Base-by-base conservation (phyloP, 30 jellyfish, hydroid and myxozoan genomes). In the Cassiopea andromeda region DNA sequence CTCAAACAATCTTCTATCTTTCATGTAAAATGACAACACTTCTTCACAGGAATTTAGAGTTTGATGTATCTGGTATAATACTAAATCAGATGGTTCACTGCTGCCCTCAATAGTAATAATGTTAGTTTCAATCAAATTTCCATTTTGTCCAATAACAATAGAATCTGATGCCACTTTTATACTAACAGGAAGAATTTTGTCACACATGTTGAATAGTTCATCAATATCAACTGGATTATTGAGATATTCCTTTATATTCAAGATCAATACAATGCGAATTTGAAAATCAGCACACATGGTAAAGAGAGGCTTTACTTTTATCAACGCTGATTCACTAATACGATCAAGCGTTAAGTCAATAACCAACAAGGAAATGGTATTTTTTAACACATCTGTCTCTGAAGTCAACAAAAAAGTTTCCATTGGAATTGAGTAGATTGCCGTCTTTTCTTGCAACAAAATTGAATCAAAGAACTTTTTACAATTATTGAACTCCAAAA, bases 91-190 rank as follows among this genome's bases (percentile, higher is more conserved):
- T 43, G 38, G 1, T 4, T 19, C 68, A 69, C 1, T 0, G 44
- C 8, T 81, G 17, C 66, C 82, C 13, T 61, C n/a, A 67, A 48
- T 15, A 7, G 27, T 7, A 64, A 18, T 2, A 9, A 18, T 48
- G 48, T 48, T 50, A 0, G 70, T 14, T 9, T 70, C 44, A 12
- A 83, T 57, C n/a, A 48, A 7, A 44, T 60, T 50, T 46, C 84
- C 91, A 83, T 83, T 69, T 48, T 69, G 44, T 10, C 91, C 84
- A 69, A 83, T 16, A 10, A 75, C 70, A 46, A 83, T 38, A 7
- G 91, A 69, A 46, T 83, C 91, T 64, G 75, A 27, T 38, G 91
- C 85, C 44, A 83, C 10, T 10, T 54, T 83, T 17, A 57, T 27
- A 17, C 17, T 13, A 16, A 83, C 12, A 49, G 75, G 84, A n/a